Percentiles rank a stretch among this genome's conserved stretches.
Evolutionary conservation across 2,888 invertebrate genomes (phyloP).

Genomic region (Drosophila austrosaltans): DNA sequence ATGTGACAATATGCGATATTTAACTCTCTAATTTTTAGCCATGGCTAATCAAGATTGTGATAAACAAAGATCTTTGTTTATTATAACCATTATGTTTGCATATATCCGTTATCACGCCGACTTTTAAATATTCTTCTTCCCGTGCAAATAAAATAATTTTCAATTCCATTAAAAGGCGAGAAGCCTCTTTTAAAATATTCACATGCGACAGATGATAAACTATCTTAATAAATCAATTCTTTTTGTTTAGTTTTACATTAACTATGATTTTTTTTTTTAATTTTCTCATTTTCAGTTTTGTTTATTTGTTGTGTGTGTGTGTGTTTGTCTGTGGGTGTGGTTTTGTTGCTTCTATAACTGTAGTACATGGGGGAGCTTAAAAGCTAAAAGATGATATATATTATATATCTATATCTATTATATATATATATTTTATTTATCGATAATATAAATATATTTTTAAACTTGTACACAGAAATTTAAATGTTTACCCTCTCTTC

Average conservation of each 20-base stretch:
- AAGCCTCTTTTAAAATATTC: too few relatives aligned
- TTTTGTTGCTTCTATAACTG: conserved; percentile 67
- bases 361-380: conserved; percentile 66
- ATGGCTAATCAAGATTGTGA: too few relatives aligned
- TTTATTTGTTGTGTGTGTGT: conserved; percentile 52
- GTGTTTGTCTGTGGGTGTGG: conserved; percentile 35
- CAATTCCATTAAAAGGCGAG: too few relatives aligned
- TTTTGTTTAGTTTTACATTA: conserved; percentile 55
- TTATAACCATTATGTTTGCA: too few relatives aligned
- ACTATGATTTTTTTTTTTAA: conserved; percentile 74
- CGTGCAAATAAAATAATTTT: too few relatives aligned
- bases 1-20: too few relatives aligned
- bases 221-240: neutral
- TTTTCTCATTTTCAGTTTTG: conserved; percentile 68
- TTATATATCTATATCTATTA: conserved; percentile 72
- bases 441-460: conserved; percentile 73
- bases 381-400: conserved; percentile 71
- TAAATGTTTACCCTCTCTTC: conserved; percentile 64
- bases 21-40: too few relatives aligned
- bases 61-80: too few relatives aligned
- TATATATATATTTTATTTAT: conserved; percentile 73
- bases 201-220: too few relatives aligned
- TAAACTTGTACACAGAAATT: conserved; percentile 74
- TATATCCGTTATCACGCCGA: too few relatives aligned
- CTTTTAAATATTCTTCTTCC: too few relatives aligned